Evolutionary conservation across 1,140 invertebrate species (phyloP), one percentile per base, ranked within the genome.

Genomic region (Acromyrmex echinatior): DNA sequence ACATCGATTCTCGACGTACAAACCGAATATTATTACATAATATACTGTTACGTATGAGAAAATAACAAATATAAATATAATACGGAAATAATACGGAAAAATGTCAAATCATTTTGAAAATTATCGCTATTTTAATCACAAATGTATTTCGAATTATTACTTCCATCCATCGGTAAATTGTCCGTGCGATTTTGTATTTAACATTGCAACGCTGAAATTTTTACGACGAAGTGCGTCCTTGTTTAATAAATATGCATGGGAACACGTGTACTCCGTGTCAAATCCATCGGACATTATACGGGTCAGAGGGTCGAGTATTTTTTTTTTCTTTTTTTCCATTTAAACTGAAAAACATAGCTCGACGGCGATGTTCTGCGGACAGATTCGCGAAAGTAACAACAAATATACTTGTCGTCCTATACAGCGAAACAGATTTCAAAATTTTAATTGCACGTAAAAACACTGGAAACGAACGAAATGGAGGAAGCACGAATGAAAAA

Each of bases 281-380:
- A 65, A 79, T 88, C 81, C 21, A 60, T 49, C 53, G 51, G 56
- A 89, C 85, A 89, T 89, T 78, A 89, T 73, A 89, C 73, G 79
- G 77, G 51, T 63, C 56, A 51, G 28, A 73, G 45, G 39, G 39
- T 84, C 60, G 65, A 28, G 39, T 35, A 9, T 77, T 68, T n/a
- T 65, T 31, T 12, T 58, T 31, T 31, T 18, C 7, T 14, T 31
- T 53, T 49, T 70, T 62, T 56, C 21, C 39, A 21, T 28, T 73
- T 5, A 25, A 88, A 65, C 49, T 51, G 35, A 73, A 88, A 82
- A 60, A 78, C 80, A 60, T 45, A 62, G 28, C 12, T 62, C n/a
- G 25, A 3, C 25, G 6, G 45, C 56, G 18, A 70, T 81, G 66
- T 49, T 62, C 28, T 53, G 79, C 51, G 79, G 35, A 58, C 25